Conservation (phyloP, 2,888 invertebrate genomes). For the Aquatica leii region DNA sequence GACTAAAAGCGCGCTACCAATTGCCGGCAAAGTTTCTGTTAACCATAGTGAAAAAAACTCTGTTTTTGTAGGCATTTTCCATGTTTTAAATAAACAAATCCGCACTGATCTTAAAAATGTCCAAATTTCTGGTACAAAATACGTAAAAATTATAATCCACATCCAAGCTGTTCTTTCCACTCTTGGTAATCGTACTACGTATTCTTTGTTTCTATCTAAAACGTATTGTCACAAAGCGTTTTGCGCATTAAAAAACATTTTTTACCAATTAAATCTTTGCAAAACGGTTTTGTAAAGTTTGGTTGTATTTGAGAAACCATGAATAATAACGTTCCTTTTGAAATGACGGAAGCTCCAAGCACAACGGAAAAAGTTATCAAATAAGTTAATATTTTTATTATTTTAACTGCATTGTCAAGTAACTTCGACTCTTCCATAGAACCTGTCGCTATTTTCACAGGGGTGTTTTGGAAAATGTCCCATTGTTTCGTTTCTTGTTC, state of each 20-base stretch:
- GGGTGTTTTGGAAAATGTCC: constrained; percentile 81
- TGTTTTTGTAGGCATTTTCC: constrained; percentile 63
- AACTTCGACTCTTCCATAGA: constrained; percentile 72
- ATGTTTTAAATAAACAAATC: constrained; percentile 78
- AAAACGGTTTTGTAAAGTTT: constrained; percentile 66
- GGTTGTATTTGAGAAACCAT: constrained; percentile 75
- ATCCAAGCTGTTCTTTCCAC: constrained; percentile 79
- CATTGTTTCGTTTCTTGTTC: constrained; percentile 59
- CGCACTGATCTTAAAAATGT: constrained; percentile 75
- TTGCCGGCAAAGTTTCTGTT: constrained; percentile 81
- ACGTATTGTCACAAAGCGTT: constrained; percentile 8
- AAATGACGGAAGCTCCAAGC: constrained; percentile 71
- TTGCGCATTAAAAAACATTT: constrained; percentile 7
- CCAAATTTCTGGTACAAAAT: constrained; percentile 79
- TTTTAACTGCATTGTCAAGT: constrained; percentile 69
- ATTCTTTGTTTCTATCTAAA: constrained; percentile 69
- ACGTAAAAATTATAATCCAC: constrained; percentile 80
- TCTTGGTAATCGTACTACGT: constrained; percentile 67
- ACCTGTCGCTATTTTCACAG: constrained; percentile 71
- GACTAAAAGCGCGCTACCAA: constrained; percentile 79
- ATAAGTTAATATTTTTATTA: constrained; percentile 75
- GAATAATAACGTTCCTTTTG: constrained; percentile 78
- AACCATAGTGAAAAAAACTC: constrained; percentile 69
- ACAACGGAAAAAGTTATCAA: constrained; percentile 72
- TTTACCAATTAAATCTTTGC: constrained; percentile 64